Conservation (phyloP, 1,140 invertebrate genomes). For the Aphaenogaster rudis region DNA sequence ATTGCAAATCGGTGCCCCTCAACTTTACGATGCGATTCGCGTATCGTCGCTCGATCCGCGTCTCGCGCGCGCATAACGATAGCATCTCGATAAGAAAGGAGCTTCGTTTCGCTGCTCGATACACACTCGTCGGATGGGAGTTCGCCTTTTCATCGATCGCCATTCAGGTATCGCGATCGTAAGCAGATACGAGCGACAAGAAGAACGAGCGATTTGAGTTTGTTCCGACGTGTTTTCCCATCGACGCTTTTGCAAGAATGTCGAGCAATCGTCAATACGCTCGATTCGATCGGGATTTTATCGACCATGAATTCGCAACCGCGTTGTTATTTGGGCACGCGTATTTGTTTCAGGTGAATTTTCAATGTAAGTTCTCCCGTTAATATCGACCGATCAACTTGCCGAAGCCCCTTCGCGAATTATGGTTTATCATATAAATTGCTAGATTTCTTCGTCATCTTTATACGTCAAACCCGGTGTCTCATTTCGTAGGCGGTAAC, state of each 20-base stretch:
- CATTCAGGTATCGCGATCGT: slow-evolving; percentile 12
- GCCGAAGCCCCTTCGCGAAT: not conserved
- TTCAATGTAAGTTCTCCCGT: slow-evolving; percentile 2
- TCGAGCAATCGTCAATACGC: not conserved
- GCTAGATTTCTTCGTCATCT: slow-evolving; percentile 22
- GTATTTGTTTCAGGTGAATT: not conserved
- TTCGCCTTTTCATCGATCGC: not conserved
- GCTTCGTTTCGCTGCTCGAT: slow-evolving; percentile 19
- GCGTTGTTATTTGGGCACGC: not conserved
- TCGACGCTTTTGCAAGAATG: not conserved
- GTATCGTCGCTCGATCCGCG: slow-evolving; percentile 12
- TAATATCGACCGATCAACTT: slow-evolving; percentile 7
- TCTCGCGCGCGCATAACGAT: slow-evolving; percentile 13
- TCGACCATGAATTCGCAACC: not conserved
- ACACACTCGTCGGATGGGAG: not conserved
- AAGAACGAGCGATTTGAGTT: slow-evolving; percentile 11
- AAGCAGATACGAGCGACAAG: slow-evolving; percentile 14
- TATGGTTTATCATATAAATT: slow-evolving; percentile 13
- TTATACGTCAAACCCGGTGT: not conserved
- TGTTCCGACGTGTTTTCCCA: slow-evolving; percentile 13
- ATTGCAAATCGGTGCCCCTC: slow-evolving; percentile 17
- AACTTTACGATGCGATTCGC: slow-evolving; percentile 25
- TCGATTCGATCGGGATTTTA: not conserved
- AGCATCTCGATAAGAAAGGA: slow-evolving; percentile 33
- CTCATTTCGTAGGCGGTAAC: slow-evolving; percentile 18